Base-by-base conservation (phyloP, 2,888 invertebrate genomes). In the Bruchidius siliquastri region DNA sequence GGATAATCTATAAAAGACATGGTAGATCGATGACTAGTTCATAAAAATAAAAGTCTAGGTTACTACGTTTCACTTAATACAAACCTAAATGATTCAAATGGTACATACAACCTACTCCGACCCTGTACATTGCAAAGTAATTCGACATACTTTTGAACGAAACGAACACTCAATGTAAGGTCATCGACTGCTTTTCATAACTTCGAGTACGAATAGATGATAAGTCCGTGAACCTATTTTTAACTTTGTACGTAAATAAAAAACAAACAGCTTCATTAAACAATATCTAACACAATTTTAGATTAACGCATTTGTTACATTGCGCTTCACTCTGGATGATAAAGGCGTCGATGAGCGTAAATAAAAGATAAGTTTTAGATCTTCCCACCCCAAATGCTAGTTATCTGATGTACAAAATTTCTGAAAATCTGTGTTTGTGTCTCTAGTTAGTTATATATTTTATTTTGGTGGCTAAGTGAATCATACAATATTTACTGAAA, bases 91-190 rank as follows among this genome's bases (percentile, higher is more conserved):
- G 8, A 26, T 26, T 4, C 26, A 8, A 4, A 26, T 4, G 26
- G 18, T 1, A 13, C 18, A 49, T 13, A 49, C 13, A 49, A 13
- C 49, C 49, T 18, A 49, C 1, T 49, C 75, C 75, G 71, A 20
- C 13, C 74, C 75, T 76, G 77, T 70, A 67, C 72, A 72, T 74
- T 76, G 77, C 77, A 75, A 76, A 76, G 76, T 75, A 72, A 78
- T 77, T 75, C 75, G 75, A 76, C 76, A 77, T 69, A 76, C 76
- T 76, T 79, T 74, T 75, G 72, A 76, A 78, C 68, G 73, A 73
- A 67, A 73, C 72, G 72, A 72, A 49, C 49, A 13, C 49, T 49
- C 49, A 75, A 74, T 67, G 32, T 77, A 74, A 76, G 77, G 76
- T 74, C 76, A 76, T 75, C 75, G 74, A 76, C 76, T 76, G 73